Evolutionary conservation across 2,113 vertebrate species (phyloP).

Genomic region (Protobothrops flavoviridis): DNA sequence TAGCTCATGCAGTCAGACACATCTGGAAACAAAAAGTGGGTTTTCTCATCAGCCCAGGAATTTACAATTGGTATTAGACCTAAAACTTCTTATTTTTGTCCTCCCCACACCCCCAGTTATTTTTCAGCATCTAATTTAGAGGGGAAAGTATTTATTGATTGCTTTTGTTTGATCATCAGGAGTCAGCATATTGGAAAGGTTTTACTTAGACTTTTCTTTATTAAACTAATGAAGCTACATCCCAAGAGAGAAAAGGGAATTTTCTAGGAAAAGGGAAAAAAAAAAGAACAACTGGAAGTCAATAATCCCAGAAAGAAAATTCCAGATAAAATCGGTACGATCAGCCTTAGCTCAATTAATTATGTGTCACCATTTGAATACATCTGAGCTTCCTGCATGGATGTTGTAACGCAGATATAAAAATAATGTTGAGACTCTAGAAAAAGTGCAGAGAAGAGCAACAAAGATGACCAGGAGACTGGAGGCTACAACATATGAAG

Average conservation of each 20-base stretch:
- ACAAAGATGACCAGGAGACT: not conserved
- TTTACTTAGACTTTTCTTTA: not conserved
- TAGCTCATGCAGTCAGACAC: not conserved
- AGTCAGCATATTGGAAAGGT: not conserved
- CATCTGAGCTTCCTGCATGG: not conserved
- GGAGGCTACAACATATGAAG: not conserved
- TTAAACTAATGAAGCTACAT: not conserved
- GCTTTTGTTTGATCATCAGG: not conserved
- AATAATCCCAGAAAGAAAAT: not conserved
- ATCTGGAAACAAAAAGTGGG: not conserved
- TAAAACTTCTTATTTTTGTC: not conserved
- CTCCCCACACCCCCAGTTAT: not conserved
- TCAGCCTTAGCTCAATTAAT: not conserved
- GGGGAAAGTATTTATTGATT: not conserved
- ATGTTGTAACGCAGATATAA: not conserved
- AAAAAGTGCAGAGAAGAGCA: not conserved
- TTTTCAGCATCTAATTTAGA: not conserved
- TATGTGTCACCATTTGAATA: not conserved
- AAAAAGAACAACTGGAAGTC: no score
- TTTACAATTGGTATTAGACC: not conserved
- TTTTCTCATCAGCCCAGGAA: not conserved
- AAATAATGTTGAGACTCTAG: not conserved
- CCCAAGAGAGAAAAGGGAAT: not conserved
- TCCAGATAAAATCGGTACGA: not conserved
- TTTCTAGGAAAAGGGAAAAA: not conserved